Percentiles rank a stretch among this genome's conserved stretches.
Evolutionary conservation across 1,140 invertebrate species (phyloP).

Genomic region (Hormaphis cornu): DNA sequence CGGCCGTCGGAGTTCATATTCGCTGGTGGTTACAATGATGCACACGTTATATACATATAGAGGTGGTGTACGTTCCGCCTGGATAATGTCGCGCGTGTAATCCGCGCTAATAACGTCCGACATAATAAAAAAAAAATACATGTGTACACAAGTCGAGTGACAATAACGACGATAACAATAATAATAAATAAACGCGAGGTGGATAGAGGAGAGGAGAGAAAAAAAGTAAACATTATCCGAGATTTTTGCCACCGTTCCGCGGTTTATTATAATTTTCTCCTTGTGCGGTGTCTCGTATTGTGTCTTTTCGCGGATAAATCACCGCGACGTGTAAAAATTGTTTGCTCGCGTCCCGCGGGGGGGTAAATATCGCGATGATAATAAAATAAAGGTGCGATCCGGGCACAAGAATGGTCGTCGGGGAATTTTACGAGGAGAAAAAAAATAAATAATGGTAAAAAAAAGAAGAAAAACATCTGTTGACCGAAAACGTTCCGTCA

Average conservation of each 20-base stretch:
- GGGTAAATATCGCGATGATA: background rate
- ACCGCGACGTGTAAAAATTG: background rate
- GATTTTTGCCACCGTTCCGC: constrained; percentile 5
- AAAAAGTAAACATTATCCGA: constrained; percentile 14
- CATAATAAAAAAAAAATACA: no score
- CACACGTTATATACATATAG: no score
- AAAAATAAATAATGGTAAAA: constrained; percentile 14
- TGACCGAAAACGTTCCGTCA: constrained; percentile 13
- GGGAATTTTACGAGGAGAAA: constrained; percentile 7
- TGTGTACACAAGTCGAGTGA: constrained; percentile 15
- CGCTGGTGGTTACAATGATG: background rate
- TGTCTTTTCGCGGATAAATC: constrained; percentile 9
- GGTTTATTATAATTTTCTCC: constrained; percentile 20
- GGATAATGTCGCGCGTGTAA: background rate
- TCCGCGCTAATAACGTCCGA: constrained; percentile 16
- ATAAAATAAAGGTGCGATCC: background rate
- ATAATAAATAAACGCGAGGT: constrained; percentile 1
- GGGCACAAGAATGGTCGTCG: background rate
- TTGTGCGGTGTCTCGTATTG: constrained; percentile 18
- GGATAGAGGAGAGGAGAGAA: background rate
- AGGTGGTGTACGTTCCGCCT: no score
- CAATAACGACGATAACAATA: constrained; percentile 2
- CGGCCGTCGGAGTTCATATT: constrained; percentile 6
- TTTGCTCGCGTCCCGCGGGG: constrained; percentile 2
- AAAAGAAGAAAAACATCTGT: constrained; percentile 25